Percentiles rank a stretch among this genome's conserved stretches.
These are phyloP conservation scores for Loris lydekkerianus DNA, from an alignment of 2,797 vertebrate genomes.

Conservation along the genomic window DNA sequence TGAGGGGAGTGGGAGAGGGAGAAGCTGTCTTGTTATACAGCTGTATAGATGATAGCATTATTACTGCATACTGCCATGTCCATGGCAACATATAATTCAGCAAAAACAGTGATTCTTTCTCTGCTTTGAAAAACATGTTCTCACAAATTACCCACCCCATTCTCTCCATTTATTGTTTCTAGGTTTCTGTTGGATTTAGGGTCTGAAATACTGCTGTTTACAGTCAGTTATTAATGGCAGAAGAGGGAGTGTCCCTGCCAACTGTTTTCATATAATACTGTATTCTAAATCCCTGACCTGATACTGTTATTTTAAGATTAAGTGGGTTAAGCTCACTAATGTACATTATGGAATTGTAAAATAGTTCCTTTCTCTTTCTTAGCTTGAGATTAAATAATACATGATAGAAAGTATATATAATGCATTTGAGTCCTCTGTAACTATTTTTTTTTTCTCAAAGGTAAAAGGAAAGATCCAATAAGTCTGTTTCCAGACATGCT, in stretches of 20 bases:
- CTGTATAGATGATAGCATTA: constrained; percentile 69
- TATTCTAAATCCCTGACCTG: constrained; percentile 81
- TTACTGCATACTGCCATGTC: constrained; percentile 67
- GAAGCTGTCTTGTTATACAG: constrained; percentile 71
- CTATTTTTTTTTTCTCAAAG: constrained; percentile 65
- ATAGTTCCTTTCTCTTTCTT: constrained; percentile 60
- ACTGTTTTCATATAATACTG: constrained; percentile 77
- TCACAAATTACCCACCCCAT: constrained; percentile 63
- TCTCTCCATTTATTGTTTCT: constrained; percentile 75
- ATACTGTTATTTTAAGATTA: constrained; percentile 83
- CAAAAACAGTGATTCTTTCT: constrained; percentile 76
- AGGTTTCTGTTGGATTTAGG: constrained; percentile 76
- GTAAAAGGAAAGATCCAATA: constrained; percentile 74
- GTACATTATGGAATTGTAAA: constrained; percentile 78
- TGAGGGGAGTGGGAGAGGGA: constrained; percentile 20
- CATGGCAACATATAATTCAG: constrained; percentile 78
- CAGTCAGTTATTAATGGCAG: constrained; percentile 78
- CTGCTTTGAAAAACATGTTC: constrained; percentile 73
- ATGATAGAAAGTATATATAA: constrained; percentile 68
- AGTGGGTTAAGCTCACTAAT: constrained; percentile 78
- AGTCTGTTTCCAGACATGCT: constrained; percentile 77
- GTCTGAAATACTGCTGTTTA: constrained; percentile 72
- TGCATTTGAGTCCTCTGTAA: constrained; percentile 49
- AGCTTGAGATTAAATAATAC: constrained; percentile 78
- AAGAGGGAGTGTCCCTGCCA: constrained; percentile 69